Evolutionary conservation across 2,888 invertebrate species (phyloP), one percentile per base, ranked within the genome.

Genomic region (Melanostoma mellinum): DNA sequence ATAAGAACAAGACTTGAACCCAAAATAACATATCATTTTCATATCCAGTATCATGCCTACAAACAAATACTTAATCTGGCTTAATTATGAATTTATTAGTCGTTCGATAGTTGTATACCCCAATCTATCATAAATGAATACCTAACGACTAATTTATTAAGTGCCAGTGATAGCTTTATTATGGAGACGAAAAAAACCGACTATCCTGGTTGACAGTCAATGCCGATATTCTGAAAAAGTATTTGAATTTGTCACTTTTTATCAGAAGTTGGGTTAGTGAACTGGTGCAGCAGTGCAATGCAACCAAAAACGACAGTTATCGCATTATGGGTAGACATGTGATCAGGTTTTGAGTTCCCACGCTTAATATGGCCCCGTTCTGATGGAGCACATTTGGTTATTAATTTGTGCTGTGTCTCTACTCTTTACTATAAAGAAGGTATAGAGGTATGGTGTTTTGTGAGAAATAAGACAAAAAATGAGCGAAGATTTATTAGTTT

Each of bases 301-400:
- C 63, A 55, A 42, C 38, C 20, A n/a, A 44, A 55, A 42, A 65
- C 72, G 10, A 53, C 72, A 53, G 10, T 35, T 9, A 40, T 30
- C 33, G 35, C 32, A 35, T 9, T 63, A 48, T 55, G 38, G 33
- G 50, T 63, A 38, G n/a, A 48, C 32, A 52, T 72, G 44, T 10
- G 81, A 68, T 76, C 81, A 76, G 76, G 81, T 81, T 81, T 81
- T 72, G 8, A 55, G 81, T 76, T 81, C 81, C 81, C 81, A 76
- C 81, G 81, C 40, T 76, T 40, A 61, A 44, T 60, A 55, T 72
- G 44, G 68, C n/a, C 30, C 60, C 72, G 36, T 40, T 73, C 67
- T 71, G 60, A 44, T 61, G 42, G 55, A 50, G 40, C 38, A 52
- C 40, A 42, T 53, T 55, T 63, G 76, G 38, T 76, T 81, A 76